phyloP scores from a whole-genome alignment of 2,797 vertebrate genomes.

The Pseudotriccus pelzelni region DNA sequence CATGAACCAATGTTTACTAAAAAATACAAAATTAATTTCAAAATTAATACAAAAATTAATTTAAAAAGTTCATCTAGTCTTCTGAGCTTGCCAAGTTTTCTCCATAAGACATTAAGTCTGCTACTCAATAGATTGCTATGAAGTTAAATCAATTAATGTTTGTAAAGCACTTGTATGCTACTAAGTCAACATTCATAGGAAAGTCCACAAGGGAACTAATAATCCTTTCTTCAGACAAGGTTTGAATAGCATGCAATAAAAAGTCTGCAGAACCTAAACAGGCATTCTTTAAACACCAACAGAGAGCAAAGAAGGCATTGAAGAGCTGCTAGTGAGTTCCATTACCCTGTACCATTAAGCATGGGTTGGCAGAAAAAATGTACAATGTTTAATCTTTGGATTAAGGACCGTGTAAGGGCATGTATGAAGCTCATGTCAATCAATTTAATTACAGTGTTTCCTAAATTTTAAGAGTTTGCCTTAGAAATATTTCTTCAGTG shows the following conservation, averaged over 20 bases:
- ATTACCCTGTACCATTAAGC: not conserved
- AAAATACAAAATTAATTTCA: not conserved
- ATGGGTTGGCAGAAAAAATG: not conserved
- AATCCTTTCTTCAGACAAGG: not conserved
- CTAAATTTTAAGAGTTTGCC: not conserved
- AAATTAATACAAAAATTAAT: not conserved
- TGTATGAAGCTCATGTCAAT: not conserved
- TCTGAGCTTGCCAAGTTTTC: not conserved
- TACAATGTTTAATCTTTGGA: not conserved
- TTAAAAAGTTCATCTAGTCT: not conserved
- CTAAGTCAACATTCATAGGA: not conserved
- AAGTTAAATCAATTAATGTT: not conserved
- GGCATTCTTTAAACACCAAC: not conserved
- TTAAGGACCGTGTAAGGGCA: not conserved
- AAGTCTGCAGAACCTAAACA: not conserved
- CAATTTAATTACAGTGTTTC: not conserved
- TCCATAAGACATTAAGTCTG: not conserved
- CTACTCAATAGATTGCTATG: not conserved
- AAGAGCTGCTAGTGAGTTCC: not conserved
- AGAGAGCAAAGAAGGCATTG: not conserved
- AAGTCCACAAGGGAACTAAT: not conserved
- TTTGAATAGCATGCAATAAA: not conserved
- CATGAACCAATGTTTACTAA: not conserved
- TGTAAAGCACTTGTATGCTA: not conserved
- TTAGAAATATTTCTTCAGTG: not conserved